Base-by-base conservation (phyloP, 2,888 invertebrate species). In the Leptopilina syphax region DNA sequence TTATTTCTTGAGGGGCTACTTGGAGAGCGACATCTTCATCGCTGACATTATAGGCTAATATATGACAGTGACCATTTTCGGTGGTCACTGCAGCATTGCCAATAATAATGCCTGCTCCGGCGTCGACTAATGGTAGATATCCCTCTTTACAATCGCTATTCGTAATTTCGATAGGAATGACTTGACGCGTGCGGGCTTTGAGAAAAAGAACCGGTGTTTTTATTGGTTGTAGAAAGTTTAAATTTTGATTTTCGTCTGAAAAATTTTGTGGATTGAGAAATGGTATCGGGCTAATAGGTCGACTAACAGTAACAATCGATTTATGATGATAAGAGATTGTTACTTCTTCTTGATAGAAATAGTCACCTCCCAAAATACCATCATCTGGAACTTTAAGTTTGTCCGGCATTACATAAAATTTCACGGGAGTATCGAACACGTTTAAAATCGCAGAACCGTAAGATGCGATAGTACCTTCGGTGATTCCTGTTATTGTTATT, bases 401-500 rank as follows among this genome's bases (percentile, higher is more conserved):
- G 34, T 12, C 13, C 5, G 66, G 41, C 66, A 66, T 66, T n/a
- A 66, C 66, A 13, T 44, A 13, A n/a, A 44, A 66, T 66, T 66
- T 66, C 9, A 66, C 44, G 12, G 66, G 13, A 78, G 41, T 66
- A 6, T 66, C 41, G 13, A 66, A 66, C 2, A 41, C 66, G 12
- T 66, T 10, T 9, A 66, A 41, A 41, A 65, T 65, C 1, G 13
- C 41, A 1, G 65, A 41, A 12, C 13, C 41, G 27, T 66, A 66
- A 1, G 66, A 66, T 1, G 66, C 12, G 12, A 67, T 44, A 2
- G 67, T n/a, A 8, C 67, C 67, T 5, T 67, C 44, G 0, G 67
- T 67, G 12, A 84, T 83, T 0, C 82, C 83, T 0, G 80, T 77
- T 0, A 84, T 73, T 0, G 76, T 77, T 10, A 80, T 50, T 1